Evolutionary conservation across 2,888 invertebrate species (phyloP).

Genomic region (Athalia circularis): DNA sequence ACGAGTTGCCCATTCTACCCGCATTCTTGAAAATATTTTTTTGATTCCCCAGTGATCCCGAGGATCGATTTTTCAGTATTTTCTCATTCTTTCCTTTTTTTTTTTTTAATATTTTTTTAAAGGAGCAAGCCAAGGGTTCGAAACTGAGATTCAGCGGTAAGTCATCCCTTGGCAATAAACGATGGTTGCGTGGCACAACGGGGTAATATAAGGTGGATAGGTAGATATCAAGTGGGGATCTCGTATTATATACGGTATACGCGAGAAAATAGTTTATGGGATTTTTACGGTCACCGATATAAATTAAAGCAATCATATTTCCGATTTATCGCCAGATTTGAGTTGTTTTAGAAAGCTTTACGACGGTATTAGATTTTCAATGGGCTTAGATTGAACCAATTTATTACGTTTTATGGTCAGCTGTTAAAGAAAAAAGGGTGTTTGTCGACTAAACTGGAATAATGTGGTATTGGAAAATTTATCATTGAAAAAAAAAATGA

Average conservation of each 20-base stretch:
- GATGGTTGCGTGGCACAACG: background rate
- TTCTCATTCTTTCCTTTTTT: too few species aligned
- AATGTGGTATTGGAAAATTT: too few species aligned
- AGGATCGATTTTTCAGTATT: too few species aligned
- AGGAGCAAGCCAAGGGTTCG: background rate
- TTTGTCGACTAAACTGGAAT: too few species aligned
- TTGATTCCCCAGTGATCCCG: too few species aligned
- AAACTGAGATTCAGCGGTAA: background rate
- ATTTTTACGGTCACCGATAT: conserved; percentile 43
- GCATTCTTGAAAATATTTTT: too few species aligned
- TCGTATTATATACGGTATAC: background rate
- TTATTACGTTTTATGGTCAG: conserved; percentile 45
- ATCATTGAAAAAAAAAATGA: too few species aligned
- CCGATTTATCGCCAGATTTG: conserved; percentile 46
- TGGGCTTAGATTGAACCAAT: conserved; percentile 45
- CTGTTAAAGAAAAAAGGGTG: conserved; percentile 5
- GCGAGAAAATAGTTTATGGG: conserved; percentile 43
- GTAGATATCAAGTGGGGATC: background rate
- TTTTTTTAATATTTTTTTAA: too few species aligned
- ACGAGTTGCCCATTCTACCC: too few species aligned
- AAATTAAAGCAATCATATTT: conserved; percentile 47
- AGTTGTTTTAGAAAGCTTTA: conserved; percentile 47
- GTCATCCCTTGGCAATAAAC: conserved; percentile 34
- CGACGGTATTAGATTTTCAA: conserved; percentile 47
- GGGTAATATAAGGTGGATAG: background rate